Evolutionary conservation across 2,888 invertebrate genomes (phyloP).

Genomic region (Stenodera caucasica): DNA sequence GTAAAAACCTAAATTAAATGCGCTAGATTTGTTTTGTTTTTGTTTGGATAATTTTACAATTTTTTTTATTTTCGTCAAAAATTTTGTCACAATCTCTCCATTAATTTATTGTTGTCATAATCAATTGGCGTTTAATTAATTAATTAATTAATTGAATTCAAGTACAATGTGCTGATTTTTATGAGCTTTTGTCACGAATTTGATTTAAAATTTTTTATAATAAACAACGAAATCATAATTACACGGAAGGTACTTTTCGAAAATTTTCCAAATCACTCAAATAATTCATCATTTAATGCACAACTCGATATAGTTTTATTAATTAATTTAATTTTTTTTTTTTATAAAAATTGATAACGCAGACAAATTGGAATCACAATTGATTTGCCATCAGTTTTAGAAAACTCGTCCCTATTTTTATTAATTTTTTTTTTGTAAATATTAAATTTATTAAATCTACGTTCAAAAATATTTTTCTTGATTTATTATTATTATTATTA

Average conservation of each 20-base stretch:
- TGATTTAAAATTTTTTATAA: too few relatives aligned
- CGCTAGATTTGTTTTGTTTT: conserved; percentile 36
- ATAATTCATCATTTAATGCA: neutral
- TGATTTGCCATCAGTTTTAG: neutral
- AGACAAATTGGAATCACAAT: conserved; percentile 4
- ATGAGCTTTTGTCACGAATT: too few relatives aligned
- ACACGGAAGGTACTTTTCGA: neutral
- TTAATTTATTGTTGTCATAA: conserved; percentile 34
- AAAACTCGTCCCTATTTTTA: conserved; percentile 27
- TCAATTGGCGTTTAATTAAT: conserved; percentile 44
- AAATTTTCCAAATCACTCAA: neutral
- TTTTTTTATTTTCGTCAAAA: conserved; percentile 17
- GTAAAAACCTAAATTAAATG: conserved; percentile 64
- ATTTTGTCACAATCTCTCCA: conserved; percentile 21
- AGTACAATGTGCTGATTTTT: too few relatives aligned
- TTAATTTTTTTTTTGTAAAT: conserved; percentile 30
- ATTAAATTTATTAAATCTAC: conserved; percentile 30
- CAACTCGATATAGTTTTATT: neutral
- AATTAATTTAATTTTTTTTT: neutral
- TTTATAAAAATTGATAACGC: neutral
- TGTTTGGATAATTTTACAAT: conserved; percentile 16
- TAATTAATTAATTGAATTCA: too few relatives aligned
- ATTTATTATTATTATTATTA: conserved; percentile 32
- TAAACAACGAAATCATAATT: too few relatives aligned
- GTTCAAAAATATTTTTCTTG: conserved; percentile 46